A percentile compares a stretch with the other conserved stretches of the same genome.
phyloP scores from a whole-genome alignment of 2,888 invertebrate species.

The Syrista parreyssii region DNA sequence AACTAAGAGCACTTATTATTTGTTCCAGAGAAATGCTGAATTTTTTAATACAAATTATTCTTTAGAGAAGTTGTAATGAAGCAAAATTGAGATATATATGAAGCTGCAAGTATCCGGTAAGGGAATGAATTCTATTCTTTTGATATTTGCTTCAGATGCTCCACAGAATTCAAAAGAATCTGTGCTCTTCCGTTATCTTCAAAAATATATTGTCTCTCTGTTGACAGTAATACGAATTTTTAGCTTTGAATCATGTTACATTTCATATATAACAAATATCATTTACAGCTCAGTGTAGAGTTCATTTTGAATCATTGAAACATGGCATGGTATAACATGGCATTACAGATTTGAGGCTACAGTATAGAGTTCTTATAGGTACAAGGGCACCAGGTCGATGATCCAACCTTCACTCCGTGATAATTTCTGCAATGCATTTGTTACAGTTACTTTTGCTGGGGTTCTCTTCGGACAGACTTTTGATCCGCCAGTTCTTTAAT shows the following conservation, averaged over 20 bases:
- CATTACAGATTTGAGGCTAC: constrained; percentile 80
- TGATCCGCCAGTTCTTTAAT: no score
- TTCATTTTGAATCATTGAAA: constrained; percentile 84
- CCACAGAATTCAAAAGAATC: constrained; percentile 94
- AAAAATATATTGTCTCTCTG: constrained; percentile 94
- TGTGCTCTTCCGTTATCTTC: constrained; percentile 91
- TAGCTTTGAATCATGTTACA: no score
- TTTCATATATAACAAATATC: constrained; percentile 63
- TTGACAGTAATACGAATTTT: no score
- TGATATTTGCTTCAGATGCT: constrained; percentile 85
- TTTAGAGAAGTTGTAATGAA: no score
- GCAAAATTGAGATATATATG: no score
- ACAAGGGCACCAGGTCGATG: constrained; percentile 85
- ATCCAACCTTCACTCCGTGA: constrained; percentile 89
- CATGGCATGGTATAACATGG: constrained; percentile 87
- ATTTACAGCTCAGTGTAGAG: constrained; percentile 93
- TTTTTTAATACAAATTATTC: no score
- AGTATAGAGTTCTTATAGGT: constrained; percentile 88
- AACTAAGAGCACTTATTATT: no score
- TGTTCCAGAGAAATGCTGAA: no score
- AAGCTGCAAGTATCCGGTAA: no score
- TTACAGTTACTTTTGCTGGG: constrained; percentile 68
- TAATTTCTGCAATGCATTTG: constrained; percentile 80
- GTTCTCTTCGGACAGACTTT: no score
- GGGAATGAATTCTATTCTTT: no score